Conservation (phyloP, 2,113 vertebrate species). For the Patagioenas fasciata region DNA sequence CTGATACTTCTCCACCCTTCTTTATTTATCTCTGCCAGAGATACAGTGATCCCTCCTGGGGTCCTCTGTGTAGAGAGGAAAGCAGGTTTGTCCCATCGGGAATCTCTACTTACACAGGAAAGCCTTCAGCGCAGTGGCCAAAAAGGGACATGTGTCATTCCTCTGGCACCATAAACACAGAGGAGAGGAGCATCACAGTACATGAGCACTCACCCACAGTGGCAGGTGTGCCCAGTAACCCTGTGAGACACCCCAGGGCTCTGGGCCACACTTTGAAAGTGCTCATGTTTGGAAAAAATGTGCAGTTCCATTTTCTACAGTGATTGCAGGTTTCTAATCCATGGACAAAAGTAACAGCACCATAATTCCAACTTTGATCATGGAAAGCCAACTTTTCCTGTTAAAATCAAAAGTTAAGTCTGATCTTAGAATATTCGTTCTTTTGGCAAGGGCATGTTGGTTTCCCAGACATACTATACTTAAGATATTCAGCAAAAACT, state of each 20-base stretch:
- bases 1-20: not conserved
- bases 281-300: not conserved
- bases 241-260: not conserved
- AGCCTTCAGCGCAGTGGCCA: not conserved
- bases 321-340: not conserved
- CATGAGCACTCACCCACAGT: not conserved
- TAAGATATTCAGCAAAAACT: not conserved
- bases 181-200: fast-evolving
- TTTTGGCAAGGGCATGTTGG: not conserved
- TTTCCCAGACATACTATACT: not conserved
- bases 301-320: not conserved
- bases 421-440: not conserved
- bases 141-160: not conserved
- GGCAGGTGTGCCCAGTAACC: not conserved
- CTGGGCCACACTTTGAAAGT: not conserved
- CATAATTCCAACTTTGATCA: not conserved
- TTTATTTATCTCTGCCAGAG: not conserved
- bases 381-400: not conserved
- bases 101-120: not conserved
- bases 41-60: not conserved
- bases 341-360: not conserved
- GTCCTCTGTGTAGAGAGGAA: not conserved
- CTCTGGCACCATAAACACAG: not conserved
- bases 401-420: not conserved
- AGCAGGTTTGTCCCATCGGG: not conserved